Percentiles rank a stretch among this genome's conserved stretches.
These are phyloP conservation scores for Darwinula stevensoni DNA, from an alignment of 2,888 invertebrate genomes.

Conservation along the genomic window DNA sequence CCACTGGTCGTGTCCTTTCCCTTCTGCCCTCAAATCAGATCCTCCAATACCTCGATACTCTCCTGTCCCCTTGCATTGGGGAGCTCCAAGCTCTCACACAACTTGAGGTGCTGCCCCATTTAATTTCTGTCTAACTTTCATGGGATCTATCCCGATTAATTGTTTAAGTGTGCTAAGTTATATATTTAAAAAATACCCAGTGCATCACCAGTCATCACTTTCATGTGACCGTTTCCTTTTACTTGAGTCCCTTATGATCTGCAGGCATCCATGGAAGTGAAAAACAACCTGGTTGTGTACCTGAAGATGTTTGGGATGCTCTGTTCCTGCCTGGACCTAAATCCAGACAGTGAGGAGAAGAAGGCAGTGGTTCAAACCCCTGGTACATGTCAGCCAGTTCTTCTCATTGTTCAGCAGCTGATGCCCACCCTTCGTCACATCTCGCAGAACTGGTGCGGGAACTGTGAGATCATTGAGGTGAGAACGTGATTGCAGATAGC, in stretches of 20 bases:
- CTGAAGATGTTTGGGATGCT: slow-evolving; percentile 35
- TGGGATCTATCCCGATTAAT: no score
- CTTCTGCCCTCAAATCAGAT: slow-evolving; percentile 29
- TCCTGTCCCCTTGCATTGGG: slow-evolving; percentile 32
- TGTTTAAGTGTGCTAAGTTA: no score
- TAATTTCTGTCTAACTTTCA: no score
- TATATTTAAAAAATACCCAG: no score
- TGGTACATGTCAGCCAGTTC: slow-evolving; percentile 22
- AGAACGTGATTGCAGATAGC: slow-evolving; percentile 10
- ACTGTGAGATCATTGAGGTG: slow-evolving; percentile 31
- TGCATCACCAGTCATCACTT: no score
- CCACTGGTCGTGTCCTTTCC: slow-evolving; percentile 39
- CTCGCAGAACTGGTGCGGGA: slow-evolving; percentile 28
- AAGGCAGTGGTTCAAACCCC: slow-evolving; percentile 13
- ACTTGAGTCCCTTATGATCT: no score
- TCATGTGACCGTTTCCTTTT: no score
- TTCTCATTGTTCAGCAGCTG: slow-evolving; percentile 26
- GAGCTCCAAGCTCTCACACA: slow-evolving; percentile 27
- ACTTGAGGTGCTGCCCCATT: no score
- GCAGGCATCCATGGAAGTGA: not conserved
- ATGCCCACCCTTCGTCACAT: slow-evolving; percentile 30
- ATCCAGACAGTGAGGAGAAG: slow-evolving; percentile 12
- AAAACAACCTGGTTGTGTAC: slow-evolving; percentile 21
- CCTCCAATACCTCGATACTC: slow-evolving; percentile 32
- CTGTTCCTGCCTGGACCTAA: slow-evolving; percentile 27